Base-by-base conservation (phyloP, 2,797 vertebrate genomes). In the Sylvilagus floridanus region DNA sequence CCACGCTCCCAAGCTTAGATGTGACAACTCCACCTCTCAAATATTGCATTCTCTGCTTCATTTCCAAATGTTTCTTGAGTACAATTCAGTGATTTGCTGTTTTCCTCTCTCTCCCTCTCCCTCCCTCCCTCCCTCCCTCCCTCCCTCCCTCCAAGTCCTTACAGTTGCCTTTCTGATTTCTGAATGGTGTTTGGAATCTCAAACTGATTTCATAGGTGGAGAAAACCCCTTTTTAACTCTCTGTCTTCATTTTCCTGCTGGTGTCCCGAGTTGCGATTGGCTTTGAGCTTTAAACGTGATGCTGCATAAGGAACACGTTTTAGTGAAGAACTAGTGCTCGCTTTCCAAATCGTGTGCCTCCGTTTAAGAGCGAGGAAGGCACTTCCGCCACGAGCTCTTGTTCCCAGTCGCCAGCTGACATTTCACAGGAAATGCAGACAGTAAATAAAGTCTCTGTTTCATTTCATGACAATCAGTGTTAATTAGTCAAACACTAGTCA, bases 381-480 rank as follows among this genome's bases (percentile, higher is more conserved):
- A 42, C 92, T 95, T 92, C 42, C 84, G 96, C 68, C 82, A 92
- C 66, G 26, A 50, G 21, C 6, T 3, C 90, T n/a, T 57, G 79
- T 96, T 77, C 94, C 94, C 96, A 30, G 60, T 77, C 91, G 88
- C 82, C 93, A 90, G 86, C 93, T 89, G 90, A 28, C 6, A 26
- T 90, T 91, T 97, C 86, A 26, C 90, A 76, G 85, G 93, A 96
- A 97, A 92, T 54, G 35, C 83, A 90, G 60, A 0, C 12, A 50
- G 30, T 69, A 50, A 93, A 91, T 60, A 90, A 93, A 11, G n/a
- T 54, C 81, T 96, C 72, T 93, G 89, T 97, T 88, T 95, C 92
- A 10, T 66, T 95, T 75, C 83, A 87, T 69, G n/a, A 85, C 94
- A 96, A 95, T 92, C 30, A 50, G 42, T 35, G 94, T 96, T 95